Evolutionary conservation across 2,888 invertebrate genomes (phyloP).

Genomic region (Trichacis sp.): DNA sequence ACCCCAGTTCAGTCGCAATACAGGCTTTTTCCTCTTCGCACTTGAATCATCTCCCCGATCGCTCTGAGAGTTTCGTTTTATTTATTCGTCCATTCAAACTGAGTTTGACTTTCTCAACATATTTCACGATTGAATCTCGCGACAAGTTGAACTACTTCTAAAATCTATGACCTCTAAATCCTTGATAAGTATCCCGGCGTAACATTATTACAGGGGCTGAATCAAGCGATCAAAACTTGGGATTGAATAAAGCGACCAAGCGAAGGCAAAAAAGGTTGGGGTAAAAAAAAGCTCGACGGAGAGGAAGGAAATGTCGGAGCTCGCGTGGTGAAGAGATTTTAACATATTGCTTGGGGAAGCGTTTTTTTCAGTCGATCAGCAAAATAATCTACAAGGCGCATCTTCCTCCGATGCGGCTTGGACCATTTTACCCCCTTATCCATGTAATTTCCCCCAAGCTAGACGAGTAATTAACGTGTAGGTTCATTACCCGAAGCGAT

Average conservation of each 20-base stretch:
- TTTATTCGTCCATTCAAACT: background rate
- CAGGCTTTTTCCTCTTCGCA: slow-evolving; percentile 23
- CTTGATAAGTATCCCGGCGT: too few relatives aligned
- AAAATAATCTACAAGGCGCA: slow-evolving; percentile 29
- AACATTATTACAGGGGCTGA: too few relatives aligned
- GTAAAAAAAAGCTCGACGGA: background rate
- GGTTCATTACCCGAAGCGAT: slow-evolving; percentile 42
- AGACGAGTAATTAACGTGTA: slow-evolving; percentile 44
- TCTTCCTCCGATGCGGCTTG: slow-evolving; percentile 25
- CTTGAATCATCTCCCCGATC: slow-evolving; percentile 31
- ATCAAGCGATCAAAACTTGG: background rate
- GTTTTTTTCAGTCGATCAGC: slow-evolving; percentile 11
- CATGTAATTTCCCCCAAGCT: slow-evolving; percentile 41
- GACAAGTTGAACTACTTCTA: background rate
- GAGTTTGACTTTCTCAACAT: background rate
- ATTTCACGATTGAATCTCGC: background rate
- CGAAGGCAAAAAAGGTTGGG: background rate
- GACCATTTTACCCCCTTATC: slow-evolving; percentile 32
- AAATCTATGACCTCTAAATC: background rate
- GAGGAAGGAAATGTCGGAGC: too few relatives aligned
- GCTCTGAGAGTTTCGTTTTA: background rate
- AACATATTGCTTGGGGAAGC: slow-evolving; percentile 10
- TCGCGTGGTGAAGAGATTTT: too few relatives aligned
- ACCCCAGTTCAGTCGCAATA: slow-evolving; percentile 24
- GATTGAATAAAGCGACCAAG: background rate